A percentile compares a stretch with the other conserved stretches of the same genome.
Evolutionary conservation across 92 coral and sea anemone species (phyloP).

Genomic region (Chrysogorgia sp.): DNA sequence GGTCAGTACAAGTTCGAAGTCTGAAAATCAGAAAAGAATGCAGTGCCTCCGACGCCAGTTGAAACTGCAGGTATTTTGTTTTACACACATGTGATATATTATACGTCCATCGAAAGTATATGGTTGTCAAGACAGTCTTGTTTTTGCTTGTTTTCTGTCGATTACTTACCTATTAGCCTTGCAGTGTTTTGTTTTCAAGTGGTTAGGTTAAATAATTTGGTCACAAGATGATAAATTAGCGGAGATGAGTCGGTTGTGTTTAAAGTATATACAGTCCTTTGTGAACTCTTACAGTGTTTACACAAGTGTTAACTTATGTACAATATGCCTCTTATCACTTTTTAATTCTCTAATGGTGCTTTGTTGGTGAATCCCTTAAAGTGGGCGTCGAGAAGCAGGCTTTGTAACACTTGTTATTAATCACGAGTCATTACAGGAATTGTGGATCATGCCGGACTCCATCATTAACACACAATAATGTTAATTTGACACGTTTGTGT

Average conservation of each 20-base stretch:
- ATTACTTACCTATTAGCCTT: not conserved
- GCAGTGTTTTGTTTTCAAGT: not conserved
- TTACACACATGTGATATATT: not conserved
- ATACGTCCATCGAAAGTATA: not conserved
- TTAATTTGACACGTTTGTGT: constrained; percentile 36
- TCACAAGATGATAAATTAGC: constrained; percentile 26
- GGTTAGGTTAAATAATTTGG: constrained; percentile 14
- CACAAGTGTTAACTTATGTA: constrained; percentile 38
- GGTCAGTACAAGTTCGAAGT: constrained; percentile 6
- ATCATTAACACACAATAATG: constrained; percentile 34
- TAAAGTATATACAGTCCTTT: constrained; percentile 6
- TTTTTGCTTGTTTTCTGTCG: not conserved
- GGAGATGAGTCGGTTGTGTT: constrained; percentile 31
- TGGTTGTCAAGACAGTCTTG: not conserved
- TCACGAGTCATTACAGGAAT: constrained; percentile 40
- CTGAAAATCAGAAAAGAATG: no score
- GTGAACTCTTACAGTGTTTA: constrained; percentile 6
- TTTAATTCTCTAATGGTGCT: constrained; percentile 42
- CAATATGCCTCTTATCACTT: constrained; percentile 35
- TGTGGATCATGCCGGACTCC: constrained; percentile 7
- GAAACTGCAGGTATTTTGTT: no score
- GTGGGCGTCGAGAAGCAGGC: constrained; percentile 38
- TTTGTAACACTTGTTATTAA: constrained; percentile 34
- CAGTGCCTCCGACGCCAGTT: no score
- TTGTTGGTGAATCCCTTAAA: constrained; percentile 34